Evolutionary conservation across 2,113 vertebrate species (phyloP).

Genomic region (Marcusenius ussheri): DNA sequence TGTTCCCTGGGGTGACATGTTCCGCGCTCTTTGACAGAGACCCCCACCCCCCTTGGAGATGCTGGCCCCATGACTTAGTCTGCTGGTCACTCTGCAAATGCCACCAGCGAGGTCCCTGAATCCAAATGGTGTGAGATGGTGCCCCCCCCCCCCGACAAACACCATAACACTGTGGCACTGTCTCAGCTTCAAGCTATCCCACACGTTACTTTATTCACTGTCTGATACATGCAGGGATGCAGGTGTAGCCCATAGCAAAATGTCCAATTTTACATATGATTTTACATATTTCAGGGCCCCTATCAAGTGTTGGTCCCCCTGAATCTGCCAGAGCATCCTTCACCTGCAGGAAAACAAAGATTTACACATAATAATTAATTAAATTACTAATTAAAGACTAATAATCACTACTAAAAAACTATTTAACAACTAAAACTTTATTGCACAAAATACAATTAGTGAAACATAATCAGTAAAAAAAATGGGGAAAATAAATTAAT

Average conservation of each 20-base stretch:
- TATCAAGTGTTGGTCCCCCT: background rate
- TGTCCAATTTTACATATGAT: background rate
- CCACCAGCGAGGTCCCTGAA: background rate
- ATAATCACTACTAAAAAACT: background rate
- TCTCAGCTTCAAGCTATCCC: slow-evolving; percentile 26
- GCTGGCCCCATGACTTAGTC: background rate
- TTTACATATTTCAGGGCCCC: background rate
- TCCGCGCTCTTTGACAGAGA: background rate
- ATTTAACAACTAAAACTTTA: background rate
- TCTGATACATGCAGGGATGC: slow-evolving; percentile 23
- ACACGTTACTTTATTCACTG: slow-evolving; percentile 24
- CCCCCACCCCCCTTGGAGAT: background rate
- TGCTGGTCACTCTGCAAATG: background rate
- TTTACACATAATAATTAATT: background rate
- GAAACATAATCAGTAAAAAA: background rate
- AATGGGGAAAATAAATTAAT: background rate
- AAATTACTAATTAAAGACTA: background rate
- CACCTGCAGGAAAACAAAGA: background rate
- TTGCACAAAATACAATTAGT: background rate
- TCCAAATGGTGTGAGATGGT: too few relatives aligned
- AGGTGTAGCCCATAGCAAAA: background rate
- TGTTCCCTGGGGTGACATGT: background rate
- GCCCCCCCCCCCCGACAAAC: slow-evolving; percentile 14
- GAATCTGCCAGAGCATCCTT: background rate
- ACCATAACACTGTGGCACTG: slow-evolving; percentile 27